Evolutionary conservation across 2,797 vertebrate species (phyloP).

Genomic region (Acanthurus lineatus): DNA sequence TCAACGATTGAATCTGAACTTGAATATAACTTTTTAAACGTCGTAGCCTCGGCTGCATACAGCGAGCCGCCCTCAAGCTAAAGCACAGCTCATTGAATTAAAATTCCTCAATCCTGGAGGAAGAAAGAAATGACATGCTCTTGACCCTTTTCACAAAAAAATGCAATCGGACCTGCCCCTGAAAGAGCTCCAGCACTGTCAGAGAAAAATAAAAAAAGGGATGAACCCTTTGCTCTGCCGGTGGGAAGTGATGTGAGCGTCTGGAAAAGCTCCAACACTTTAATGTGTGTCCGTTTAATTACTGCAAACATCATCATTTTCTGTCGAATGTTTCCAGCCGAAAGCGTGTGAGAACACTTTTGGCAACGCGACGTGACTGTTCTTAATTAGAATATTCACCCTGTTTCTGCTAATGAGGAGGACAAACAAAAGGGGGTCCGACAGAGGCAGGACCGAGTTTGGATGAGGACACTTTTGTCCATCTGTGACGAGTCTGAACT

Average conservation of each 20-base stretch:
- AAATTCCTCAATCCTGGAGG: slow-evolving; percentile 10
- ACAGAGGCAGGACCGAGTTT: background rate
- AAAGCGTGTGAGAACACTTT: slow-evolving; percentile 35
- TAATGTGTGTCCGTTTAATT: slow-evolving; percentile 37
- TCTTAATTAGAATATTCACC: slow-evolving; percentile 50
- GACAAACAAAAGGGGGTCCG: slow-evolving; percentile 9
- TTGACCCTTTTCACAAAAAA: background rate
- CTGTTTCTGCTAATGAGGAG: slow-evolving; percentile 56
- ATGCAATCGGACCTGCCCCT: slow-evolving; percentile 14
- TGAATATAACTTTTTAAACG: background rate
- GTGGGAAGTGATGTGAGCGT: background rate
- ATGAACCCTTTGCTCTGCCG: slow-evolving; percentile 4
- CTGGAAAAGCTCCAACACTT: slow-evolving; percentile 10
- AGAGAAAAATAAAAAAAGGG: background rate
- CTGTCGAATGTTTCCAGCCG: slow-evolving; percentile 44
- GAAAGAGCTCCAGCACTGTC: background rate
- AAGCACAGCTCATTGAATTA: slow-evolving; percentile 29
- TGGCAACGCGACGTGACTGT: slow-evolving; percentile 39
- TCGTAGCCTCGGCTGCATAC: no score
- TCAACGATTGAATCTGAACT: background rate
- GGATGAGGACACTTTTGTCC: slow-evolving; percentile 10
- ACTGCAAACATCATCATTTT: slow-evolving; percentile 6
- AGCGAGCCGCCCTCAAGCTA: background rate
- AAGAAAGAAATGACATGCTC: slow-evolving; percentile 20
- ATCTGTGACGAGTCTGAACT: background rate